These are phyloP conservation scores for Trissolcus japonicus DNA, from an alignment of 2,888 invertebrate species.

Conservation along the genomic window DNA sequence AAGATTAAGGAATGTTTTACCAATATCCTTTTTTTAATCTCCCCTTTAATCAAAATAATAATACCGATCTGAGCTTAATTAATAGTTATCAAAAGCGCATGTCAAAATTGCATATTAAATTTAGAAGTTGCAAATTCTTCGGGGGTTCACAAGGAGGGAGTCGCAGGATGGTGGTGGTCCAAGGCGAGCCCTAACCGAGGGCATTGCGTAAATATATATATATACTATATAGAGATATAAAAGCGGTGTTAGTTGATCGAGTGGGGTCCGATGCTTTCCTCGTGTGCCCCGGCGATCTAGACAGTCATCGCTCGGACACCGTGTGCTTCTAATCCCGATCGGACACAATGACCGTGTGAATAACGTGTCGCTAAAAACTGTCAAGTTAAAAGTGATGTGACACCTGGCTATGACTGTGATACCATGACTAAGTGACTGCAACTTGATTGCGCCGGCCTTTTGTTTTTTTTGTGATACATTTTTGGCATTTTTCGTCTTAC, in stretches of 20 bases:
- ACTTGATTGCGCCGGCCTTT: not conserved
- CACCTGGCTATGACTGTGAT: constrained; percentile 10
- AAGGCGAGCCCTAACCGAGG: constrained; percentile 45
- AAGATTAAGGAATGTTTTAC: no score
- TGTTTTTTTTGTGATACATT: constrained; percentile 1
- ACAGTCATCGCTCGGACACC: constrained; percentile 63
- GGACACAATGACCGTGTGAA: constrained; percentile 18
- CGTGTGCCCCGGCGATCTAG: constrained; percentile 61
- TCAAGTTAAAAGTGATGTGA: constrained; percentile 2
- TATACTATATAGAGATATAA: constrained; percentile 25
- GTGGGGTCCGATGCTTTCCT: constrained; percentile 62
- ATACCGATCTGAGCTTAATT: not conserved
- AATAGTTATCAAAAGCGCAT: not conserved
- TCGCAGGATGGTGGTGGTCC: constrained; percentile 6
- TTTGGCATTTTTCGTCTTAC: not conserved
- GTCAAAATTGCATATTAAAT: not conserved
- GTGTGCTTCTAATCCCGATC: constrained; percentile 41
- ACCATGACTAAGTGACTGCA: constrained; percentile 18
- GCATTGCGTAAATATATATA: constrained; percentile 51
- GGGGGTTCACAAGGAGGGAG: not conserved
- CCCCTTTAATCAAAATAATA: no score
- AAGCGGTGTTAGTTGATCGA: constrained; percentile 43
- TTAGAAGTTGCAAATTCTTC: not conserved
- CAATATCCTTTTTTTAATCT: no score
- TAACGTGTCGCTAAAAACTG: not conserved